Conservation (phyloP, 2,113 vertebrate species). For the Orycteropus afer region DNA sequence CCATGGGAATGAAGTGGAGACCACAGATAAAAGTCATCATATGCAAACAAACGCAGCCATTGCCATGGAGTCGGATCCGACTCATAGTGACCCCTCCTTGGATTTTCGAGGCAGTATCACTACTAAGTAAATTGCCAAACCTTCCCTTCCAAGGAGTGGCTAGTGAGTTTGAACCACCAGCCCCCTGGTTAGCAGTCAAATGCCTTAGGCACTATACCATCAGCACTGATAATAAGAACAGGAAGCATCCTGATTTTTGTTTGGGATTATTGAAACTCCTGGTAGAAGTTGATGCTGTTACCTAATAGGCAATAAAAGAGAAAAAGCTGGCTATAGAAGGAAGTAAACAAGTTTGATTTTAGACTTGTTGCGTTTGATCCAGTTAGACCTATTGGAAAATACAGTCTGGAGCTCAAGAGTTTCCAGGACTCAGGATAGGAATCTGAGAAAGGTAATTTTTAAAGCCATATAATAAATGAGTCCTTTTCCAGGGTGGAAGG, state of each 20-base stretch:
- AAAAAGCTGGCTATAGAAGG: background rate
- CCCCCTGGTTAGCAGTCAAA: too few relatives aligned
- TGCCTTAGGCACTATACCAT: too few relatives aligned
- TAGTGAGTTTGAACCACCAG: too few relatives aligned
- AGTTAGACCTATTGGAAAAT: background rate
- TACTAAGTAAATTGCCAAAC: too few relatives aligned
- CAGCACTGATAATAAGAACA: background rate
- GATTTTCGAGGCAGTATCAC: too few relatives aligned
- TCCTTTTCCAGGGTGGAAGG: background rate
- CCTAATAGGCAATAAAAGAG: background rate
- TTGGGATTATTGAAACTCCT: background rate
- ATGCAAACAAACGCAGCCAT: too few relatives aligned
- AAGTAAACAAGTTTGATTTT: background rate
- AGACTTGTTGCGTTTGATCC: background rate
- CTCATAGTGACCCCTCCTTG: too few relatives aligned
- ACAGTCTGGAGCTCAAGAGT: background rate
- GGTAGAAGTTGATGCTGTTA: background rate
- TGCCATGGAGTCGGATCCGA: too few relatives aligned
- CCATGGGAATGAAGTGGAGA: background rate
- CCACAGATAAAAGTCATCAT: background rate
- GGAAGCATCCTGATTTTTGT: background rate
- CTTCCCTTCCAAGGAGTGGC: too few relatives aligned
- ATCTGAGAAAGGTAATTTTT: background rate
- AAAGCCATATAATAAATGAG: background rate
- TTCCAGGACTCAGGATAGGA: background rate